These are phyloP conservation scores for Alexandromys fortis DNA, from an alignment of 2,113 vertebrate genomes.

Conservation along the genomic window DNA sequence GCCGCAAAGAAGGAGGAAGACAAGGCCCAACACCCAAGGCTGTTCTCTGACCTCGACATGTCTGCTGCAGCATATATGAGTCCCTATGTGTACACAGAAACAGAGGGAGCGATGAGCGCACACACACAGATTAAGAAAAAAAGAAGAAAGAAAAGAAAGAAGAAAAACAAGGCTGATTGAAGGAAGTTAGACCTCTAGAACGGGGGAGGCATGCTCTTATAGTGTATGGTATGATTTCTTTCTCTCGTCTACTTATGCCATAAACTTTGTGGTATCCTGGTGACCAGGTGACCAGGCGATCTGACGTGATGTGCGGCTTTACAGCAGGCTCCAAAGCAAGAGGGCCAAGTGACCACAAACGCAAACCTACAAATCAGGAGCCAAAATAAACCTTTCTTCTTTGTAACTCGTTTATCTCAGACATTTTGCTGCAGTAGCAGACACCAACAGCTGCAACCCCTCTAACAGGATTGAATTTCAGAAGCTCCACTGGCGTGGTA, in stretches of 20 bases:
- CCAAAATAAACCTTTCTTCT: background rate
- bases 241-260: background rate
- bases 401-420: background rate
- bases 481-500: background rate
- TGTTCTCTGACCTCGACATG: background rate
- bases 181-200: background rate
- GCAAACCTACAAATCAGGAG: background rate
- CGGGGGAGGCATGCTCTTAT: background rate
- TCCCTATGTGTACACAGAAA: background rate
- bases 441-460: background rate
- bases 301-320: background rate
- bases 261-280: background rate
- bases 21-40: background rate
- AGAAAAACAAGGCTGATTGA: background rate
- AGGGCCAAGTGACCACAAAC: background rate
- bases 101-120: background rate
- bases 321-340: background rate
- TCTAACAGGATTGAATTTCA: background rate
- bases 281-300: background rate
- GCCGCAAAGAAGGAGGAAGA: background rate
- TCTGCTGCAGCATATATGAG: too few species aligned
- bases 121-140: background rate
- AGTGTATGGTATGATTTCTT: background rate
- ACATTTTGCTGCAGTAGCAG: background rate
- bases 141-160: background rate